Base-by-base conservation (phyloP, 2,888 invertebrate species). In the Mythimna pallens region DNA sequence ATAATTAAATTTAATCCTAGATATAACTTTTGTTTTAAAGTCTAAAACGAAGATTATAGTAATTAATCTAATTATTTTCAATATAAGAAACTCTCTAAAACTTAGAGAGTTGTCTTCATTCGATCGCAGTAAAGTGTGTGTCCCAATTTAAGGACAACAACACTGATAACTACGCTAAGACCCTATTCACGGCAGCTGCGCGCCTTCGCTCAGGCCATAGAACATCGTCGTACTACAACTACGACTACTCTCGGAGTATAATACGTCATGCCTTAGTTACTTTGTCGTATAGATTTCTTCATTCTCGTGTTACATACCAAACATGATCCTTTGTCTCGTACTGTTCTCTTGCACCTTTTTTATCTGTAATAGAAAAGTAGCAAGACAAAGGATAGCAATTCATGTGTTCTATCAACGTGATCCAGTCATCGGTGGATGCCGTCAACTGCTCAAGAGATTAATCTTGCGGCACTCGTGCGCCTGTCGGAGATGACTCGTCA, bases 401-500 rank as follows among this genome's bases (percentile, higher is more conserved):
- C 34, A 36, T 36, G 43, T n/a, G 52, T 36, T 34, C 25, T 17
- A 12, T 30, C 6, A 50, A 78, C 40, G 78, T 78, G 61, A 75
- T 20, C 54, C 25, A 5, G 34, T 12, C 36, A 12, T 25, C 50
- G 2, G 20, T 40, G 52, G 25, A 52, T 69, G 36, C 40, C 25
- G 71, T 61, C 81, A 57, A 20, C 59, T 30, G 55, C 50, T 55
- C 17, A 25, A 17, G 57, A 77, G 66, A 65, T 47, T 71, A 59
- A 68, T 81, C 67, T 77, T 50, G 25, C 36, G 52, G 34, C 63
- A 22, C 14, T 64, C 62, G 54, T 36, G 52, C 36, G 58, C 58
- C 69, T 61, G 74, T 73, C 73, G 50, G 6, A 25, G 65, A 50
- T 70, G 74, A 65, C 50, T 59, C 61, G 63, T 40, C 67, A 36